These are phyloP conservation scores for Hoplodrina blanda DNA, from an alignment of 2,888 invertebrate species.

Conservation along the genomic window DNA sequence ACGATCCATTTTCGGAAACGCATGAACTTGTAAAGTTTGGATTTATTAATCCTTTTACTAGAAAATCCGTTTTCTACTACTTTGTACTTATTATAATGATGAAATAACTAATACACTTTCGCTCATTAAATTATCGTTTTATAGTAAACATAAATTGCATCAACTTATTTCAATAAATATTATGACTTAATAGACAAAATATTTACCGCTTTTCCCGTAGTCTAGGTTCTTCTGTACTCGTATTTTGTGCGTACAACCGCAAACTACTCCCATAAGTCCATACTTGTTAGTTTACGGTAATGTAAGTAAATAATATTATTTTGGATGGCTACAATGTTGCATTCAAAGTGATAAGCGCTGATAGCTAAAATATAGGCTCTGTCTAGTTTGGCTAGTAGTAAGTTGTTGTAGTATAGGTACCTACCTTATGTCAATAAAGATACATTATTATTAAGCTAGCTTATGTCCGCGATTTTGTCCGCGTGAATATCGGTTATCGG, in stretches of 20 bases:
- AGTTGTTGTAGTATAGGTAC: no score
- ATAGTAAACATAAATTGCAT: conserved; percentile 36
- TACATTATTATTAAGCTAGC: no score
- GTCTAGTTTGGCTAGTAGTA: no score
- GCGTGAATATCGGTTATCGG: no score
- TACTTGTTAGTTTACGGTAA: background rate
- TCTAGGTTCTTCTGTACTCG: background rate
- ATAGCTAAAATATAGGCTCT: no score
- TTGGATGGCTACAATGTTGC: no score
- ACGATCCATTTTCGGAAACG: no score
- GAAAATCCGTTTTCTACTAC: background rate
- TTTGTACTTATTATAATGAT: conserved; percentile 1
- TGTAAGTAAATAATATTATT: no score
- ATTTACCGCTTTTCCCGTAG: conserved; percentile 24
- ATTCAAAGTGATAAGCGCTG: no score
- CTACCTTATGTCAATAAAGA: no score
- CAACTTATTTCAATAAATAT: conserved; percentile 13
- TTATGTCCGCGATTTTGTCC: no score
- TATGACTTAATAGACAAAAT: conserved; percentile 12
- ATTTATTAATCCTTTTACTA: background rate
- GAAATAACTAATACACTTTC: conserved; percentile 19
- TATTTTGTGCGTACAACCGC: conserved; percentile 12
- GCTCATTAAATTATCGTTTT: background rate
- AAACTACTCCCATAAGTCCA: background rate
- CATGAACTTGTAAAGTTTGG: no score